A percentile compares a stretch with the other conserved stretches of the same genome.
Conservation (phyloP, 2,888 invertebrate species). For the Lottia scabra region DNA sequence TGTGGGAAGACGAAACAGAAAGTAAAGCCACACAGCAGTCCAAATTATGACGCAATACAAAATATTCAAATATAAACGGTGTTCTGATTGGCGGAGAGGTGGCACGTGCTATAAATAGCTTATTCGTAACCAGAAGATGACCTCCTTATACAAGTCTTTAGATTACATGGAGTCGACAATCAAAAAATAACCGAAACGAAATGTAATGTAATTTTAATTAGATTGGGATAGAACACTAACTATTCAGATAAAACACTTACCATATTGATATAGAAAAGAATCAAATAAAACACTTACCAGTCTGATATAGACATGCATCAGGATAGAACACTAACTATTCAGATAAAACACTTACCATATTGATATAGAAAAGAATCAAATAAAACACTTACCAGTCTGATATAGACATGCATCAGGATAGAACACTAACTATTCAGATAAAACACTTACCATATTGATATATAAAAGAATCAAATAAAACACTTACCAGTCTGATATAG, state of each 20-base stretch:
- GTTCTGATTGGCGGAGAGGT: too few relatives aligned
- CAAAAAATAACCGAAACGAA: too few relatives aligned
- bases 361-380: constrained; percentile 36
- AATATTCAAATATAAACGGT: too few relatives aligned
- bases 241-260: constrained; percentile 35
- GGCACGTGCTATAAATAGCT: too few relatives aligned
- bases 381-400: background rate
- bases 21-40: too few relatives aligned
- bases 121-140: too few relatives aligned
- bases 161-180: too few relatives aligned
- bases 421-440: background rate
- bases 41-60: too few relatives aligned
- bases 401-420: constrained; percentile 52
- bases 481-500: constrained; percentile 27
- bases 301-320: constrained; percentile 52
- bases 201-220: too few relatives aligned
- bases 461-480: background rate
- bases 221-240: background rate
- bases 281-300: background rate
- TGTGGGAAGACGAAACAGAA: too few relatives aligned
- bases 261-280: constrained; percentile 51
- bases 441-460: constrained; percentile 59
- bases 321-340: constrained; percentile 5
- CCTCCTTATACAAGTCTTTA: too few relatives aligned
- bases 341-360: constrained; percentile 49